Evolutionary conservation across 1,140 invertebrate genomes (phyloP), one percentile per base, ranked within the genome.

Genomic region (Drosophila paulistorum): DNA sequence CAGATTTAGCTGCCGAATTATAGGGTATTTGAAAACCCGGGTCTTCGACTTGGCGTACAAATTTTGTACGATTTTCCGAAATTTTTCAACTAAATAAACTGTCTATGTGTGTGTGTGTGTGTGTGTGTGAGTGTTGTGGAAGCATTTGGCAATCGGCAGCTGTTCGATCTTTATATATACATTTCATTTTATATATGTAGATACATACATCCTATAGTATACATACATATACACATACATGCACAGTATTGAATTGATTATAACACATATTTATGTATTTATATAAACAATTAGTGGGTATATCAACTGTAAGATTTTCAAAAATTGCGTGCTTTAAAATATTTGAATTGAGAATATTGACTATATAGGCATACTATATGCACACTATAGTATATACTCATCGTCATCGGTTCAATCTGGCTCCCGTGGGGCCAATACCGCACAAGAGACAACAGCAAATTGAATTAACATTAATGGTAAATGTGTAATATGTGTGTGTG

Each of bases 401-500:
- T 39, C 37, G 10, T 39, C 37, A 39, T 39, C 37, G 11, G 3
- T 11, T 39, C 37, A 5, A 39, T 39, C 11, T 39, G 37, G 11
- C 11, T 39, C 37, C 37, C 37, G 35, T 48, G 11, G 61, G 26
- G 42, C 7, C n/a, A 65, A 41, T 13, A 42, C 13, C 20, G 45
- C 45, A 51, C 17, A 23, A 26, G 57, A 67, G 37, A 63, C 60
- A 63, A 61, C 7, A 33, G 65, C 73, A 86, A 86, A 86, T 86
- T 87, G 65, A 86, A 86, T 86, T 86, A 87, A 74, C 76, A 85
- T 81, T 68, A 87, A 68, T 77, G 65, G 75, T 86, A 77, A 87
- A 68, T 82, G 79, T 86, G 77, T 79, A 75, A 71, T 70, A 74
- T 67, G 58, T 64, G 65, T 51, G 65, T 71, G 61, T 61, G 70